phyloP scores from a whole-genome alignment of 1,140 invertebrate species.

The Pseudobourletiella spinata region DNA sequence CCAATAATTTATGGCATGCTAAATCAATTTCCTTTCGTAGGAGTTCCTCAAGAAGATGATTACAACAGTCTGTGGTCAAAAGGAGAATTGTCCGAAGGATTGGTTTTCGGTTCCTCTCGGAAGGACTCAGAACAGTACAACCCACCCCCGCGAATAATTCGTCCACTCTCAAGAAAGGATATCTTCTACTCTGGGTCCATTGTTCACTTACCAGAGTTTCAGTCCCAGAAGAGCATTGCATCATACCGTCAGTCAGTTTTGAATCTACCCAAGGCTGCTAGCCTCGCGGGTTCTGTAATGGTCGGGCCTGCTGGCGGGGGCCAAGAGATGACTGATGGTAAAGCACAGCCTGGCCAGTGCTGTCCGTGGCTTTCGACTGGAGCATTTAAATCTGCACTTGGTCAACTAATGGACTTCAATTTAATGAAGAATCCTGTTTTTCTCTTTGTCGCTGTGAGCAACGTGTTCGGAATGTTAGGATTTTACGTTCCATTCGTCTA shows the following conservation, averaged over 20 bases:
- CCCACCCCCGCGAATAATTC: slow-evolving; percentile 55
- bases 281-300: neutral
- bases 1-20: too few species aligned
- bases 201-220: slow-evolving; percentile 79
- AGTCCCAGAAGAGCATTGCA: slow-evolving; percentile 82
- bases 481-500: slow-evolving; percentile 94
- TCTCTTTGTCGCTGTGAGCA: slow-evolving; percentile 84
- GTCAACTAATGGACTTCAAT: slow-evolving; percentile 89
- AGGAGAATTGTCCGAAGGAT: slow-evolving; percentile 33
- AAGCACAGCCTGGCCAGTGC: neutral
- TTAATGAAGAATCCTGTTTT: slow-evolving; percentile 84
- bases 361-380: slow-evolving; percentile 59
- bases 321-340: neutral
- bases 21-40: neutral
- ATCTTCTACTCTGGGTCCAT: slow-evolving; percentile 97
- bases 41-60: slow-evolving; percentile 22
- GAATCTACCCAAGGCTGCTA: slow-evolving; percentile 51
- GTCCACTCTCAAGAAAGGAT: slow-evolving; percentile 90
- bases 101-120: slow-evolving; percentile 43
- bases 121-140: slow-evolving; percentile 46
- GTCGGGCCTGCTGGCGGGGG: slow-evolving; percentile 41
- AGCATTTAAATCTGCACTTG: slow-evolving; percentile 67
- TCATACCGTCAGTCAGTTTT: slow-evolving; percentile 76
- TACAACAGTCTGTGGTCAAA: slow-evolving; percentile 31
- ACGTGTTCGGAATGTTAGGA: slow-evolving; percentile 87